These are phyloP conservation scores for Karalla daura DNA, from an alignment of 2,797 vertebrate species.

Conservation along the genomic window DNA sequence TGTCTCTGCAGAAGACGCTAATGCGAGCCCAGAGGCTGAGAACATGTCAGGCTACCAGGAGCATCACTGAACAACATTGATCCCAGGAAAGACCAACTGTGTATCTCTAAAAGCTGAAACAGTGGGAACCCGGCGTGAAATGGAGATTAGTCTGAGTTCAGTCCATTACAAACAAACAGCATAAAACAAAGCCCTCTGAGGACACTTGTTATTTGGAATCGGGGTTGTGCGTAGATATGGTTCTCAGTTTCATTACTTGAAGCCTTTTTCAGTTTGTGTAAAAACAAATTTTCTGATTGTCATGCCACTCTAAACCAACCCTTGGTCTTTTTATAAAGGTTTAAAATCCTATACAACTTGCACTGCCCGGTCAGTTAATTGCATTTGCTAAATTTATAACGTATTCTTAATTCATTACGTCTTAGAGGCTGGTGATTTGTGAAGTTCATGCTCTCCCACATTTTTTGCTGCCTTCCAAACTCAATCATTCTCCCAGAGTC, in stretches of 20 bases:
- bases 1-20: background rate
- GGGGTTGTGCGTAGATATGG: background rate
- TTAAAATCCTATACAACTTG: background rate
- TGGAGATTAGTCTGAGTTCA: too few species aligned
- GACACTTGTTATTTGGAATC: too few species aligned
- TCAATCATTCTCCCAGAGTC: background rate
- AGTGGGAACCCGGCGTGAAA: too few species aligned
- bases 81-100: too few species aligned
- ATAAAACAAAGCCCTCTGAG: too few species aligned
- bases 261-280: background rate
- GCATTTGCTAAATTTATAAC: background rate
- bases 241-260: background rate
- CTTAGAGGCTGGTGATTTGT: conserved; percentile 4
- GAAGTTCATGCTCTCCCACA: background rate
- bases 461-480: background rate
- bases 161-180: too few species aligned
- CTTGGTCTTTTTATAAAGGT: background rate
- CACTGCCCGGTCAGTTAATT: background rate
- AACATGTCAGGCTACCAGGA: background rate
- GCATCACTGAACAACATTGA: background rate
- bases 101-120: too few species aligned
- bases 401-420: background rate
- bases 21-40: background rate
- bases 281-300: background rate
- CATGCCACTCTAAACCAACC: conserved; percentile 6